A percentile compares a stretch with the other conserved stretches of the same genome.
Evolutionary conservation across 2,888 invertebrate genomes (phyloP).

Genomic region (Chrysina gloriosa): DNA sequence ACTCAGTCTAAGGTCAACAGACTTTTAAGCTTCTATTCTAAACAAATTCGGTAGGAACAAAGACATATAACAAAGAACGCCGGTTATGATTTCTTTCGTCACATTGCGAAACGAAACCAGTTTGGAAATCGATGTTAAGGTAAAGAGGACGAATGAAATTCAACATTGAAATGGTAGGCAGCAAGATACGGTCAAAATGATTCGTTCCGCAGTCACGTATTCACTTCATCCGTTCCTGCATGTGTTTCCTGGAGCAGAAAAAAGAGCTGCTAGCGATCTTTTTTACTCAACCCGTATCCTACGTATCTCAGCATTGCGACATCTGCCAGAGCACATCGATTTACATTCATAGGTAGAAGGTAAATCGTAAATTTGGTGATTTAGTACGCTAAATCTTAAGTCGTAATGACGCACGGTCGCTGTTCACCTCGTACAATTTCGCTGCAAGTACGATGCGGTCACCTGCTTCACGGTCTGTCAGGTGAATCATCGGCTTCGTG

Average conservation of each 20-base stretch:
- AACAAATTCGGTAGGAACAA: neutral
- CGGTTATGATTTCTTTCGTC: neutral
- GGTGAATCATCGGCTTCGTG: slow-evolving; percentile 9
- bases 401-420: neutral
- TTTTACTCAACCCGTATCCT: neutral
- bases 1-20: no score
- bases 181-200: neutral
- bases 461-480: slow-evolving; percentile 5
- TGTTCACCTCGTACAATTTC: neutral
- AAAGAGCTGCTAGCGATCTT: neutral
- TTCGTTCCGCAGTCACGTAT: slow-evolving; percentile 1
- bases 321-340: neutral
- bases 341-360: neutral
- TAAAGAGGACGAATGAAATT: neutral
- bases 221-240: neutral
- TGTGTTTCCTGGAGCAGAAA: neutral
- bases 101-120: neutral
- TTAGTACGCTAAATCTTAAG: neutral
- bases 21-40: no score
- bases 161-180: neutral
- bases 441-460: neutral
- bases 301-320: neutral
- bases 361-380: neutral
- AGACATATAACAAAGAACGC: neutral
- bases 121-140: neutral